Evolutionary conservation across 1,140 invertebrate genomes (phyloP), one percentile per base, ranked within the genome.

Genomic region (Trinorchestia longiramus): DNA sequence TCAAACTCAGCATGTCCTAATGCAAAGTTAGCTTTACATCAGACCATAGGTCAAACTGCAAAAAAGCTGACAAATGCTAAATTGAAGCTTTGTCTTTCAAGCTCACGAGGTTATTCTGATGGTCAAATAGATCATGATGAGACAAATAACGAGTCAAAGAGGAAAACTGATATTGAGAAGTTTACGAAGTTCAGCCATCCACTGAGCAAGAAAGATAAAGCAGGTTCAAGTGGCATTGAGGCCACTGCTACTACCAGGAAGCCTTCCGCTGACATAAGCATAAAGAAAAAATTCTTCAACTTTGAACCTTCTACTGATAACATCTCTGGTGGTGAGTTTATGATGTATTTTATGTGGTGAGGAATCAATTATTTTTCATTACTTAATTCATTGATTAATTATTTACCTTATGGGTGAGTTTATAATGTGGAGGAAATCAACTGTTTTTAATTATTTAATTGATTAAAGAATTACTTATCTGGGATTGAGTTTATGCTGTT

Each of bases 251-350:
- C 88, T 4, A 3, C 88, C 23, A 41, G 88, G 15, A 90, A 90
- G 28, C 88, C 88, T 42, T 90, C 88, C 3, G 41, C 88, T 42
- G 88, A 90, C 43, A 28, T 42, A 36, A 90, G 88, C 88, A 90
- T 90, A 41, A 90, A 90, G 43, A 90, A 90, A 36, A 90, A 90
- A 28, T 90, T 90, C 41, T 90, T 90, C 41, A 90, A 90, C 43
- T 90, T 90, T 90, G 88, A 90, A 1, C 41, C 88, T 90, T 41
- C 43, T 28, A 41, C n/a, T 41, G 88, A 90, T 42, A 43, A 15
- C 6, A 90, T 36, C 43, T 41, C 88, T 90, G 43, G 4, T 42
- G 41, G 88, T 90, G 36, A 90, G 88, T 42, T 42, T n/a, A n/a
- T n/a, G n/a, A n/a, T n/a, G n/a, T n/a, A n/a, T n/a, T n/a, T n/a